Conservation (phyloP, 2,888 invertebrate genomes). For the Metellina segmentata region DNA sequence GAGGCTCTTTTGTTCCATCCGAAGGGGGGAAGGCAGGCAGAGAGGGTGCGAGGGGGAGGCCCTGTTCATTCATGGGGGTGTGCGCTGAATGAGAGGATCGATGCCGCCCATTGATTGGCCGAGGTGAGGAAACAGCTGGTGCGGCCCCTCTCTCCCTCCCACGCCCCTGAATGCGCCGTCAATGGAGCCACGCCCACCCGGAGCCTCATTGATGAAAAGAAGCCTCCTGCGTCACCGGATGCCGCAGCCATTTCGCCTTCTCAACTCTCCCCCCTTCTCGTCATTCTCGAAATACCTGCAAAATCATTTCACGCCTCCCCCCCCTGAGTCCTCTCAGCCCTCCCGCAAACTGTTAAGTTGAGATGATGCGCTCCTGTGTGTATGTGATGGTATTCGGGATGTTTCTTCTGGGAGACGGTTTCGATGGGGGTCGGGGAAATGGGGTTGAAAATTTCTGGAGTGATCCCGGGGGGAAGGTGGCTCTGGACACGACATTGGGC, state of each 20-base stretch:
- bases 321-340: not conserved
- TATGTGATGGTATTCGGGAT: conserved; percentile 27
- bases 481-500: too few species aligned
- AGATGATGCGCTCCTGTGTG: conserved; percentile 5
- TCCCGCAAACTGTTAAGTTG: not conserved
- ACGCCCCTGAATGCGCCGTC: conserved; percentile 47
- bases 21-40: too few species aligned
- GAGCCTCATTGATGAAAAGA: conserved; percentile 69
- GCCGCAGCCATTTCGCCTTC: conserved; percentile 55
- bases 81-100: conserved; percentile 69
- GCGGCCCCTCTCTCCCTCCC: conserved; percentile 38
- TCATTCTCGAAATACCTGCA: conserved; percentile 39
- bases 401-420: too few species aligned
- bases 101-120: conserved; percentile 57
- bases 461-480: too few species aligned
- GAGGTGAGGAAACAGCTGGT: conserved; percentile 69
- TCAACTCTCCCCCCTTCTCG: not conserved
- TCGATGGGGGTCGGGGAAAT: too few species aligned
- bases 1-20: conserved; percentile 17
- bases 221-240: conserved; percentile 42
- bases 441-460: too few species aligned
- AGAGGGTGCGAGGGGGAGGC: conserved; percentile 10
- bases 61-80: conserved; percentile 74
- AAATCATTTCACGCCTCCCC: conserved; percentile 22
- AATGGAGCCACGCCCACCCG: conserved; percentile 57